Conservation (phyloP, 2,888 invertebrate species). For the Marronus borbonicus region DNA sequence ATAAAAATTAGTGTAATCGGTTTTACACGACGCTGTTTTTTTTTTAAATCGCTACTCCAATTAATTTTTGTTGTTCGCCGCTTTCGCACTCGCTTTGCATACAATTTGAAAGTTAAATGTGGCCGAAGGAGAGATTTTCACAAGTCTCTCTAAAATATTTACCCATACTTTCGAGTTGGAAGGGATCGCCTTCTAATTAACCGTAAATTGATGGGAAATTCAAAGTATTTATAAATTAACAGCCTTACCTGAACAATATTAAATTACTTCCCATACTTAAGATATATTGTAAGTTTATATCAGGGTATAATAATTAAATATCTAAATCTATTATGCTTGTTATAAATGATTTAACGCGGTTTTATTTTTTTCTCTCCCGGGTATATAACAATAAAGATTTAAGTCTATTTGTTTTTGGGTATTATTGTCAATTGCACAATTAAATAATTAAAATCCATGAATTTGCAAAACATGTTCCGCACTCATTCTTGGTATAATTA, state of each 20-base stretch:
- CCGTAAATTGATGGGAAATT: neutral
- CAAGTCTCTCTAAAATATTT: conserved; percentile 17
- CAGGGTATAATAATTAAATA: too few relatives aligned
- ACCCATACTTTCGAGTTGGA: neutral
- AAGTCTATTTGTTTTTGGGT: too few relatives aligned
- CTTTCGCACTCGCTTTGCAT: neutral
- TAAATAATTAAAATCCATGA: too few relatives aligned
- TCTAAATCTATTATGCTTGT: too few relatives aligned
- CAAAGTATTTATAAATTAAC: neutral
- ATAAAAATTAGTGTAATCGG: conserved; percentile 25
- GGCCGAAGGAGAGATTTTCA: neutral
- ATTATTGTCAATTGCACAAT: too few relatives aligned
- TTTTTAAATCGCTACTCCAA: neutral
- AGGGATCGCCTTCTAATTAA: neutral
- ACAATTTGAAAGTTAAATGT: conserved; percentile 25
- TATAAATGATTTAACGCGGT: too few relatives aligned
- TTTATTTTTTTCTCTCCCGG: too few relatives aligned
- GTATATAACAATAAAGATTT: too few relatives aligned
- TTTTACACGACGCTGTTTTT: conserved; percentile 2
- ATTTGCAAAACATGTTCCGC: too few relatives aligned
- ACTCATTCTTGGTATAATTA: too few relatives aligned
- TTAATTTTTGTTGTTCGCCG: conserved; percentile 17
- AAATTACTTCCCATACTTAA: neutral
- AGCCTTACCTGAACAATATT: neutral
- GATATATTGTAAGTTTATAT: too few relatives aligned